A percentile compares a stretch with the other conserved stretches of the same genome.
These are phyloP conservation scores for Dicycla oo DNA, from an alignment of 2,888 invertebrate genomes.

Conservation along the genomic window DNA sequence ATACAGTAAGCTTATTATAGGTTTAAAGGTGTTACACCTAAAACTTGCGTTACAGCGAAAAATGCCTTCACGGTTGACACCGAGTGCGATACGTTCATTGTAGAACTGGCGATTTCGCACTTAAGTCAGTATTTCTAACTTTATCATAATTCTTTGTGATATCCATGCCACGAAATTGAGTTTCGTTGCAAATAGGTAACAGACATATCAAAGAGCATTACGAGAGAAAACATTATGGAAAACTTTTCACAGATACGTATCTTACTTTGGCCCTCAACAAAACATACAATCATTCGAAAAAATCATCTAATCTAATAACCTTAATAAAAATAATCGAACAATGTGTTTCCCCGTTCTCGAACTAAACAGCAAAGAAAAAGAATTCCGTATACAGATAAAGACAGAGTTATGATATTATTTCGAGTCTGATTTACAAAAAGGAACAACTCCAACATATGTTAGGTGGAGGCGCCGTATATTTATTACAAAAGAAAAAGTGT, in stretches of 20 bases:
- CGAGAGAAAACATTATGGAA: neutral
- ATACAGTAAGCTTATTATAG: neutral
- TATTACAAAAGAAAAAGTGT: constrained; percentile 74
- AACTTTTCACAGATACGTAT: neutral
- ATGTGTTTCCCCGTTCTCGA: constrained; percentile 42
- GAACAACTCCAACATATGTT: constrained; percentile 68
- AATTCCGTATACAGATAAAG: constrained; percentile 54
- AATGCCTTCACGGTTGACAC: too few species aligned
- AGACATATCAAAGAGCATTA: too few species aligned
- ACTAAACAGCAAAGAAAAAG: constrained; percentile 52
- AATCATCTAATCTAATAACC: constrained; percentile 22
- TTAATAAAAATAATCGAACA: constrained; percentile 24
- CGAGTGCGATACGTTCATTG: neutral
- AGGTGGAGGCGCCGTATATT: constrained; percentile 59
- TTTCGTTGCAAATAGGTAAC: neutral
- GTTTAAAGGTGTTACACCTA: neutral
- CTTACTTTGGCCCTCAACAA: neutral
- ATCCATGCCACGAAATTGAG: too few species aligned
- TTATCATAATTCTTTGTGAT: neutral
- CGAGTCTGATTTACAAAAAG: constrained; percentile 69
- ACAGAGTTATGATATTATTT: constrained; percentile 68
- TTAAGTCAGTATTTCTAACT: neutral
- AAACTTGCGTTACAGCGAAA: too few species aligned
- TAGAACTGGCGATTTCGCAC: neutral
- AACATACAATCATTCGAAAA: neutral